Conservation (phyloP, 2,888 invertebrate species). For the Calameuta pallipes region DNA sequence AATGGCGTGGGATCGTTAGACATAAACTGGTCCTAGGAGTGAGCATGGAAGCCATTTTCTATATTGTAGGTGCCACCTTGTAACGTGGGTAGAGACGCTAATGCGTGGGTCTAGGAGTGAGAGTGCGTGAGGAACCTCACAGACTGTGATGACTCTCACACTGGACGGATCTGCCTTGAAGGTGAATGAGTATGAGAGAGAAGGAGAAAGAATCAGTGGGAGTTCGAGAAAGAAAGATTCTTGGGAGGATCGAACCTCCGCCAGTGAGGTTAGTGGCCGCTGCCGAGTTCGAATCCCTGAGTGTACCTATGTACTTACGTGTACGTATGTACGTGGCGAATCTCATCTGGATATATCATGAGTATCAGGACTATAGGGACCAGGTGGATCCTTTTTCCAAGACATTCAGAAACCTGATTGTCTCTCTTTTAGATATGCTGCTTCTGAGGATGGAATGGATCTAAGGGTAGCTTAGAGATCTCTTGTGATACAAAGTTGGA, state of each 20-base stretch:
- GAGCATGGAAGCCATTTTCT: background rate
- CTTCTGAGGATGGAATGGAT: background rate
- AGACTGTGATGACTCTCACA: background rate
- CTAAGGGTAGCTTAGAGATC: background rate
- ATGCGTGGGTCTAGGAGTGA: background rate
- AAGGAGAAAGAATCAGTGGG: background rate
- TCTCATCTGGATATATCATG: background rate
- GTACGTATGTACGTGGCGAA: background rate
- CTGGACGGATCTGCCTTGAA: background rate
- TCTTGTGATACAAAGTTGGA: background rate
- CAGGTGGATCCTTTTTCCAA: background rate
- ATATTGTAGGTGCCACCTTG: background rate
- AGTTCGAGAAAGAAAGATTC: background rate
- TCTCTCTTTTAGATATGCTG: background rate
- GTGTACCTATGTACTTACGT: background rate
- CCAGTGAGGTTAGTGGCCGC: conserved; percentile 43
- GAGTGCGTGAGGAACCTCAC: background rate
- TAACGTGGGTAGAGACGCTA: background rate
- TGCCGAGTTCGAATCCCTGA: conserved; percentile 35
- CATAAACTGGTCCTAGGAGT: background rate
- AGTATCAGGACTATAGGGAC: background rate
- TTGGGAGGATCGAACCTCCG: conserved; percentile 36
- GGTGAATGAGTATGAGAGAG: background rate
- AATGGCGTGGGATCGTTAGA: background rate
- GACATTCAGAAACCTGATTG: background rate